phyloP scores from a whole-genome alignment of 2,113 vertebrate species.

The Tinamus guttatus region DNA sequence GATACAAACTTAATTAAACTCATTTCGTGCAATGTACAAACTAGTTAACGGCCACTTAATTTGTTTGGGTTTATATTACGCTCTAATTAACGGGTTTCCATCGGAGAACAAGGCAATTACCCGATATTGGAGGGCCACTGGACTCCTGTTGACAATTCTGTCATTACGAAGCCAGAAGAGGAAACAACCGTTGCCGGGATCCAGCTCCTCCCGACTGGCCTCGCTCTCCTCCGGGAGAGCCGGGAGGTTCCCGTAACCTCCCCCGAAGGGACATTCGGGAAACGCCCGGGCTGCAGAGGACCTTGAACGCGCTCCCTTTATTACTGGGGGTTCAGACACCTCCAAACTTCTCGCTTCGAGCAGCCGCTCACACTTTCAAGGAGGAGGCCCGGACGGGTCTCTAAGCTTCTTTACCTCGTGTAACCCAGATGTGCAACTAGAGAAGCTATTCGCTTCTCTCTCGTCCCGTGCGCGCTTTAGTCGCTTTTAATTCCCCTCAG shows the following conservation, averaged over 20 bases:
- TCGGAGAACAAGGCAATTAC: slow-evolving; percentile 65
- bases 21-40: slow-evolving; percentile 76
- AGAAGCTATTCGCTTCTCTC: accelerated
- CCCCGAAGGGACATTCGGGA: background rate
- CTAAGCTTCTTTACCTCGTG: accelerated
- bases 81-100: slow-evolving; percentile 64
- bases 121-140: slow-evolving; percentile 31
- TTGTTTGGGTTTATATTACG: slow-evolving; percentile 76
- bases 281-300: background rate
- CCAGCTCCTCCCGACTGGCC: background rate
- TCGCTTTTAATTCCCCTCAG: background rate
- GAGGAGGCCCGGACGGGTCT: background rate
- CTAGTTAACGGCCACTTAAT: slow-evolving; percentile 80
- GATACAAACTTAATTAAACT: slow-evolving; percentile 82
- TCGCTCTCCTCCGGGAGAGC: background rate
- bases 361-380: background rate
- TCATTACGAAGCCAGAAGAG: background rate
- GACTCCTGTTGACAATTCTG: slow-evolving; percentile 31
- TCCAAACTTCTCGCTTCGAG: background rate
- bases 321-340: background rate
- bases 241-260: accelerated
- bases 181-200: background rate
- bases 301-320: accelerated
- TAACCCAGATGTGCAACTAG: accelerated
- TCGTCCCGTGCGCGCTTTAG: accelerated